Evolutionary conservation across 1,140 invertebrate genomes (phyloP), one percentile per base, ranked within the genome.

Genomic region (Neodiprion virginianus): DNA sequence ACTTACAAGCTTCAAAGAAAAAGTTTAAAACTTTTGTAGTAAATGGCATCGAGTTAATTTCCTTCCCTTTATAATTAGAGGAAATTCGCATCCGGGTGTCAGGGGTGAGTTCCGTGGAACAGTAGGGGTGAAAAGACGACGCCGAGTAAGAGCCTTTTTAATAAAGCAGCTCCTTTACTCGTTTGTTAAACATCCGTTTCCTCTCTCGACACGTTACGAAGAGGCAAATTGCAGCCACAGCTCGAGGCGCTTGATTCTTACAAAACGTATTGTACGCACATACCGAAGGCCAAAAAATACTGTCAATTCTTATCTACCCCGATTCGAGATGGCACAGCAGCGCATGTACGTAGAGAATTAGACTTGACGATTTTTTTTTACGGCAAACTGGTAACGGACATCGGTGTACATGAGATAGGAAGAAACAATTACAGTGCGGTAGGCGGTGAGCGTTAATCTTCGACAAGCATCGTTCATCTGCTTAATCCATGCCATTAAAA

Each of bases 1-100:
- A 12, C n/a, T 40, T 40, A 40, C 28, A 61, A 61, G 53, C 53
- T 61, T 61, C 53, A 61, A 61, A 61, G 53, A 61, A 61, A 61
- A 61, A 61, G 53, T 61, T 61, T 5, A 61, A 69, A 69, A 69
- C 40, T 47, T 21, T 69, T 47, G 17, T 47, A 47, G 67, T 69
- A 69, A 69, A 69, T 69, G 67, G 67, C 17, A 69, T 69, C 40
- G 67, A 69, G 67, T 69, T 69, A 21, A 69, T 69, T 69, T 69
- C 67, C 67, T 69, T 21, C 40, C 21, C 67, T 69, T 69, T 69
- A 14, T 69, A 69, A 69, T 69, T 69, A 69, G 17, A 69, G 17
- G 21, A 47, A 69, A 69, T 69, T 69, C 40, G 53, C 53, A 61
- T 61, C 53, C 53, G 53, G 53, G n/a, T 61, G 8, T 61, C n/a